Evolutionary conservation across 2,797 vertebrate species (phyloP), one percentile per base, ranked within the genome.

Genomic region (Peromyscus nudipes): DNA sequence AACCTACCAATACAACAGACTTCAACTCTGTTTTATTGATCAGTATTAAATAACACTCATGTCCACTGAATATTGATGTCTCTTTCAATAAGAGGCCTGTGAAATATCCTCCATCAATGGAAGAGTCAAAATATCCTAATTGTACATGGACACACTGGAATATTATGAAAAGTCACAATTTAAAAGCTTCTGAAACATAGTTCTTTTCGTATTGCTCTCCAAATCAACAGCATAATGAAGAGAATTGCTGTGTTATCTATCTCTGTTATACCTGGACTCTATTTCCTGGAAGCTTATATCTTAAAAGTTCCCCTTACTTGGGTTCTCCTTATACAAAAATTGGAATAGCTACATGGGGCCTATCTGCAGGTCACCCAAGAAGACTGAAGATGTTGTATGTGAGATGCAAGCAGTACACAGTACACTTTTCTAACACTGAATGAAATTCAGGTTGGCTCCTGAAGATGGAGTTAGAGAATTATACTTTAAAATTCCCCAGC

Each of bases 1-100:
- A 49, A 84, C n/a, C 57, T 83, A 85, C 65, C 5, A 29, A 43
- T 64, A 69, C 71, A 57, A 73, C n/a, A 91, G 46, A 60, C 88
- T 93, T 88, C 19, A n/a, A 79, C 55, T 95, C 62, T 46, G 76
- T 93, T 85, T 55, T n/a, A 1, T 55, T 84, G 57, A 49, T 86
- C 81, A 52, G 7, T 52, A 14, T 84, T 23, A 80, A 91, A n/a
- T 14, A 64, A 62, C 23, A 27, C n/a, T 64, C 65, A 60, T 5
- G 57, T 75, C 80, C 14, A 17, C 64, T 82, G 62, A 84, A 80
- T 90, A 84, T 52, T 79, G 73, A 67, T 57, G 34, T 79, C 14
- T 69, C 43, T 60, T 88, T 92, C 27, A 76, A 3, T 19, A n/a
- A 76, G 37, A 92, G 71, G 21, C 67, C 43, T 57, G 0, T 81